Base-by-base conservation (phyloP, 1,140 invertebrate species). In the Drosophila seguyi region DNA sequence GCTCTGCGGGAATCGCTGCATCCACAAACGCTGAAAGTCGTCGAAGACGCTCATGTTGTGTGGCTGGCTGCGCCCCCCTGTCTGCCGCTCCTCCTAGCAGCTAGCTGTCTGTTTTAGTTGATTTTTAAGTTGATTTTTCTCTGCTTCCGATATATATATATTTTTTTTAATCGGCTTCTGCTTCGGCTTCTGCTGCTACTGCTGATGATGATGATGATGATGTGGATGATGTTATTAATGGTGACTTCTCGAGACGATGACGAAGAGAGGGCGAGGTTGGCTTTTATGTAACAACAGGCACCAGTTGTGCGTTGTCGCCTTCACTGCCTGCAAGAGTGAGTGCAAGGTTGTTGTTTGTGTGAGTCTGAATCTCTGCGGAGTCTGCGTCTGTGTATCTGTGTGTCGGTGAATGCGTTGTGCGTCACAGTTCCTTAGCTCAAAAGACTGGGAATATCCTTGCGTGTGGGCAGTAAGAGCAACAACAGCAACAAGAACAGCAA, bases 21-120 rank as follows among this genome's bases (percentile, higher is more conserved):
- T 94, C 97, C 97, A 98, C 91, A 97, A 96, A 91, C 96, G 95
- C 93, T 97, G 96, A 93, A 97, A 97, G 94, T 97, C 97, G 81
- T 96, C 95, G 93, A 97, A 97, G 81, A 97, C 96, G 94, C 96
- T 97, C 97, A 97, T 97, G 58, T 55, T 55, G 52, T 55, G 56
- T 68, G 57, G 38, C 39, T 50, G 52, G 52, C 57, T 62, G 36
- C n/a, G 36, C 41, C 48, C 42, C 57, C 18, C 65, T 42, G 56
- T 41, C 27, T 63, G 22, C 59, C 52, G 16, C 44, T 57, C 34
- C 50, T 62, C 47, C 27, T 22, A n/a, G 22, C 52, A 34, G 41
- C 29, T 52, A 22, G 25, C 57, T 57, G 31, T 27, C 20, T 34
- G 18, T 31, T 50, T 25, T 25, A 25, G 25, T 25, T 25, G 25